These are phyloP conservation scores for Linhomoeus sp. DNA, from an alignment of 2,888 invertebrate species.

Conservation along the genomic window DNA sequence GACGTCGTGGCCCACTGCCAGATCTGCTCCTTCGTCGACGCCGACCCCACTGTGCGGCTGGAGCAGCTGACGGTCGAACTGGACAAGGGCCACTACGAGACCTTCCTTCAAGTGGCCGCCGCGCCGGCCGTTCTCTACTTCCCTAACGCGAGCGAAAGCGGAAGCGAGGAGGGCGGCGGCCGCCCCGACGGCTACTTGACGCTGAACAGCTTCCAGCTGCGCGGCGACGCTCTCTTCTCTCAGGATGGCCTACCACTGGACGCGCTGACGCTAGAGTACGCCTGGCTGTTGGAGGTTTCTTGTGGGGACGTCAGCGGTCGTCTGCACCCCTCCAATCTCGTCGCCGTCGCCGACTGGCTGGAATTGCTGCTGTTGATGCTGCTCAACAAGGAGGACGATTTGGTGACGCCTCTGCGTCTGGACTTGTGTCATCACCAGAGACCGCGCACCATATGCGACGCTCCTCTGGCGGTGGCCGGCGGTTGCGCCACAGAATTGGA, in stretches of 20 bases:
- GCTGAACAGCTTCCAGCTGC: slow-evolving; percentile 44
- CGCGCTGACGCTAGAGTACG: slow-evolving; percentile 86
- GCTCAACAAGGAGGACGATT: slow-evolving; percentile 67
- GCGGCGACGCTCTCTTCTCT: slow-evolving; percentile 92
- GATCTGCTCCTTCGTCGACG: no score
- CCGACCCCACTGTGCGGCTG: neutral
- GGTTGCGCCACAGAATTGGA: neutral
- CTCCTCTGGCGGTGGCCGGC: neutral
- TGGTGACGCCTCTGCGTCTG: slow-evolving; percentile 55
- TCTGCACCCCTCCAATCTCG: slow-evolving; percentile 48
- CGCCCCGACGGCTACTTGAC: slow-evolving; percentile 38
- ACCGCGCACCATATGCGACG: neutral
- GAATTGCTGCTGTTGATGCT: slow-evolving; percentile 69
- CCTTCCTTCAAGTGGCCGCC: slow-evolving; percentile 55
- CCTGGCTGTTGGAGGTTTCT: slow-evolving; percentile 67
- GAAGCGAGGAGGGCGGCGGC: slow-evolving; percentile 7
- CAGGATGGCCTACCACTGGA: slow-evolving; percentile 56
- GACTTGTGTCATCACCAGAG: slow-evolving; percentile 33
- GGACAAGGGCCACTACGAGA: slow-evolving; percentile 78
- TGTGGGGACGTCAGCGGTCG: slow-evolving; percentile 70
- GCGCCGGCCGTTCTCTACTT: slow-evolving; percentile 59
- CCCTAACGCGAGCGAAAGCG: slow-evolving; percentile 26
- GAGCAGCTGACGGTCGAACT: slow-evolving; percentile 91
- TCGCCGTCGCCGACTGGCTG: slow-evolving; percentile 62
- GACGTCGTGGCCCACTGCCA: no score